Percentiles rank a stretch among this genome's conserved stretches.
phyloP scores from a whole-genome alignment of 2,113 vertebrate species.

The Carassius carassius region DNA sequence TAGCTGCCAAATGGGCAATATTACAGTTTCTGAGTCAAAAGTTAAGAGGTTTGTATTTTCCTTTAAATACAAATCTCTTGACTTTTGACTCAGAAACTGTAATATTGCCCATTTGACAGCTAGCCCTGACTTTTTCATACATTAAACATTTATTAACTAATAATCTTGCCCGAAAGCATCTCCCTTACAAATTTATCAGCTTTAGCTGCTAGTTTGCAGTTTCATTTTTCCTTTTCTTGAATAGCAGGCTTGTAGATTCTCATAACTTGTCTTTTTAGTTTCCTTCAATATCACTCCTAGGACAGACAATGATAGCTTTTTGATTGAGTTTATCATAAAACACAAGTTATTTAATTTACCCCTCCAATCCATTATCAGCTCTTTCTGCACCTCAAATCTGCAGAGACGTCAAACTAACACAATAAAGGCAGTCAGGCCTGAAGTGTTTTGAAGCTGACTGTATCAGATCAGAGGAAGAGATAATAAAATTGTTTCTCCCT shows the following conservation, averaged over 20 bases:
- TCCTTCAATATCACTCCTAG: constrained; percentile 9
- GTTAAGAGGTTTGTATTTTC: too few relatives aligned
- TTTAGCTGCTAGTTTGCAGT: not conserved
- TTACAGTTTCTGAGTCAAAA: too few relatives aligned
- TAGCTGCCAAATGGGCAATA: too few relatives aligned
- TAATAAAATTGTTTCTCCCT: constrained; percentile 40
- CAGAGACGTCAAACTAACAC: constrained; percentile 24
- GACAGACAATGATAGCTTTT: constrained; percentile 28
- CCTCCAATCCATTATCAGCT: constrained; percentile 30
- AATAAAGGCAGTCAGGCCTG: constrained; percentile 39
- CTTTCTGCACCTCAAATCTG: constrained; percentile 21
- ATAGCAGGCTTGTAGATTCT: not conserved
- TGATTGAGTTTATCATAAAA: constrained; percentile 47
- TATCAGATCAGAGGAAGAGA: constrained; percentile 42
- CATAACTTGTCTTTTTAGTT: constrained; percentile 22
- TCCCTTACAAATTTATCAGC: not conserved
- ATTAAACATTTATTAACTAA: not conserved
- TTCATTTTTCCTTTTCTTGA: not conserved
- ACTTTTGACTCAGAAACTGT: not conserved
- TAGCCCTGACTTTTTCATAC: not conserved
- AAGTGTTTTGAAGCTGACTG: constrained; percentile 47
- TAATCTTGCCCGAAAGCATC: not conserved
- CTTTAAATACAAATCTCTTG: not conserved
- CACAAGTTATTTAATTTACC: constrained; percentile 45
- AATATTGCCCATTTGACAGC: not conserved